Evolutionary conservation across 2,113 vertebrate genomes (phyloP).

Genomic region (Oryzias melastigma): DNA sequence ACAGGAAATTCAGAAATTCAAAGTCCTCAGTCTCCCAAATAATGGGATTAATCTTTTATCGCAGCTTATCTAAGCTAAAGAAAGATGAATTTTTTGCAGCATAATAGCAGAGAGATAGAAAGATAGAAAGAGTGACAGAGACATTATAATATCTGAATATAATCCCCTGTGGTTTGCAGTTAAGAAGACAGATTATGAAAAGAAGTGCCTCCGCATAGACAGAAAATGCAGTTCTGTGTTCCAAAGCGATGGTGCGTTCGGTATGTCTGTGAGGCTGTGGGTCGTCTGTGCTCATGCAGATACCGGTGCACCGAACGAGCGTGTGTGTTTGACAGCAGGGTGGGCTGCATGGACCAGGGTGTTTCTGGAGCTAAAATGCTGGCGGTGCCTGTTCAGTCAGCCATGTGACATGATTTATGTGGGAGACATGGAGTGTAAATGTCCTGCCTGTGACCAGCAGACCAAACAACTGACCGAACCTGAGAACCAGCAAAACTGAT

Average conservation of each 20-base stretch:
- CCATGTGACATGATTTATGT: constrained; percentile 76
- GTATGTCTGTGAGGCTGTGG: constrained; percentile 1
- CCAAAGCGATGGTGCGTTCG: neutral
- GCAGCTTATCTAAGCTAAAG: constrained; percentile 7
- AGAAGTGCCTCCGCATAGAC: neutral
- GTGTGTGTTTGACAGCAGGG: constrained; percentile 18
- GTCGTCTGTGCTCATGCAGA: constrained; percentile 7
- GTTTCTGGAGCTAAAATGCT: constrained; percentile 46
- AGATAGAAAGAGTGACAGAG: neutral
- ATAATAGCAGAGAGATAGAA: neutral
- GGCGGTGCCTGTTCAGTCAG: constrained; percentile 57
- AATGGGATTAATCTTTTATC: constrained; percentile 23
- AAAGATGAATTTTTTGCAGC: constrained; percentile 15
- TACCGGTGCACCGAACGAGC: neutral
- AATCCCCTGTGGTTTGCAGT: constrained; percentile 1
- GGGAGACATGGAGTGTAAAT: constrained; percentile 63
- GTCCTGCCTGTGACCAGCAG: constrained; percentile 67
- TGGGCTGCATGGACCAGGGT: constrained; percentile 11
- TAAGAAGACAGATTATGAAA: constrained; percentile 13
- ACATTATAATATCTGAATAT: neutral
- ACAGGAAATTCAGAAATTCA: constrained; percentile 34
- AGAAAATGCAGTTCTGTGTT: constrained; percentile 11
- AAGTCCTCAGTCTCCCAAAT: neutral
- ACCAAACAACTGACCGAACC: constrained; percentile 48
- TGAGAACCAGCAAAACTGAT: constrained; percentile 50